Evolutionary conservation across 1,140 invertebrate genomes (phyloP).

Genomic region (Stenopsyche tienmushanensis): DNA sequence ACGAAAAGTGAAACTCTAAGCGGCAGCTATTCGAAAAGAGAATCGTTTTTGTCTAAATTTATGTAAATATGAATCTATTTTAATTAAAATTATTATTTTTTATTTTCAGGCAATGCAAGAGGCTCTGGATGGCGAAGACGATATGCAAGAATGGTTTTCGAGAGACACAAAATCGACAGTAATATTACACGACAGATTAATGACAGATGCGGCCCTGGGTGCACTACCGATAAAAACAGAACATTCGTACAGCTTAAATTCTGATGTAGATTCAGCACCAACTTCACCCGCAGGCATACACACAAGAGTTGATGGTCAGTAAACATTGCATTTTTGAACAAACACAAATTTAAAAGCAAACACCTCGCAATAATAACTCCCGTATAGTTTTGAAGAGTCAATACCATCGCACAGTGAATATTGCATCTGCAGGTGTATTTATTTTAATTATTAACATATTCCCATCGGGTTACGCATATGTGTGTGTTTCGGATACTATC

Average conservation of each 20-base stretch:
- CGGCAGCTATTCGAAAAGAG: too few species aligned
- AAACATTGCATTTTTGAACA: neutral
- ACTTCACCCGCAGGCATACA: conserved; percentile 61
- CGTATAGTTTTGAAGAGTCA: too few species aligned
- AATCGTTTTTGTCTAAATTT: too few species aligned
- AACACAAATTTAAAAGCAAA: too few species aligned
- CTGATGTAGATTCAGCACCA: conserved; percentile 66
- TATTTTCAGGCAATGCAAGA: conserved; percentile 62
- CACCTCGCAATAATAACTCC: too few species aligned
- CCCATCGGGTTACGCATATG: too few species aligned
- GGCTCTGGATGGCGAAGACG: conserved; percentile 60
- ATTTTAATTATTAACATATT: too few species aligned
- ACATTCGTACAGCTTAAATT: conserved; percentile 77
- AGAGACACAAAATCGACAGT: conserved; percentile 61
- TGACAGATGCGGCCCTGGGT: conserved; percentile 84
- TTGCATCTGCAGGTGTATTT: too few species aligned
- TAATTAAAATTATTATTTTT: conserved; percentile 38
- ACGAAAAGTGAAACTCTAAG: too few species aligned
- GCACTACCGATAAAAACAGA: conserved; percentile 80
- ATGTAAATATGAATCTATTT: too few species aligned
- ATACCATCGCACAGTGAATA: too few species aligned
- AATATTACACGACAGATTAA: conserved; percentile 82
- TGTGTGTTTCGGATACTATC: too few species aligned
- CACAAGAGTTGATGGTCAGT: conserved; percentile 65
- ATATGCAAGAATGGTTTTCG: conserved; percentile 61